Conservation (phyloP, 2,113 vertebrate genomes). For the Lasiurus cinereus region DNA sequence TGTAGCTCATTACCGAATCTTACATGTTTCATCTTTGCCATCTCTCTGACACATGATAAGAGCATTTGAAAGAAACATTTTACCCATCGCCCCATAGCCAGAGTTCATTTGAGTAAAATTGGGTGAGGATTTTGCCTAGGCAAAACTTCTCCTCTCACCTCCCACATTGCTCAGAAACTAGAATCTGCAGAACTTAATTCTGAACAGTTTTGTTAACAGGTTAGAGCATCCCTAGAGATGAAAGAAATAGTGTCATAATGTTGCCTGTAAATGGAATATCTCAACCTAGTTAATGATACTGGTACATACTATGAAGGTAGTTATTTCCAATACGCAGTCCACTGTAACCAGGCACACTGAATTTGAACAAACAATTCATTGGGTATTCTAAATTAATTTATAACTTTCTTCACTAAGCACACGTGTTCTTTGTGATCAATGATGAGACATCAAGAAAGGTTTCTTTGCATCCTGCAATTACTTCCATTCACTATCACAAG, state of each 20-base stretch:
- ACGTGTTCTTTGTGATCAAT: background rate
- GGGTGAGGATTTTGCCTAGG: background rate
- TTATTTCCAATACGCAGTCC: background rate
- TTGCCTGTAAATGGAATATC: constrained; percentile 15
- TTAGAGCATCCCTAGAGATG: background rate
- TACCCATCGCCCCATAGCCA: background rate
- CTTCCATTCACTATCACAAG: background rate
- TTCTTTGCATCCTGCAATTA: constrained; percentile 46
- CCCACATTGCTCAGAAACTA: background rate
- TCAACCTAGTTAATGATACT: constrained; percentile 13
- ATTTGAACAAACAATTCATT: constrained; percentile 62
- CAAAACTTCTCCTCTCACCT: background rate
- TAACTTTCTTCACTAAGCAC: constrained; percentile 24
- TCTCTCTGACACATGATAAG: background rate
- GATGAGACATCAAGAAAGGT: constrained; percentile 38
- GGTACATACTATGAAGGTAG: background rate
- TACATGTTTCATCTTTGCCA: background rate
- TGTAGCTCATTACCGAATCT: background rate
- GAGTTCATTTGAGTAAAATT: background rate
- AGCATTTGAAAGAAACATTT: constrained; percentile 45
- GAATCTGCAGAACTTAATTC: constrained; percentile 32
- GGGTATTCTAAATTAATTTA: constrained; percentile 63
- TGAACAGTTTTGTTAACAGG: constrained; percentile 35
- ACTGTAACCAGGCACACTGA: background rate
- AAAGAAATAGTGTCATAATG: constrained; percentile 17